phyloP scores from a whole-genome alignment of 2,888 invertebrate genomes.

The Seira musarum region DNA sequence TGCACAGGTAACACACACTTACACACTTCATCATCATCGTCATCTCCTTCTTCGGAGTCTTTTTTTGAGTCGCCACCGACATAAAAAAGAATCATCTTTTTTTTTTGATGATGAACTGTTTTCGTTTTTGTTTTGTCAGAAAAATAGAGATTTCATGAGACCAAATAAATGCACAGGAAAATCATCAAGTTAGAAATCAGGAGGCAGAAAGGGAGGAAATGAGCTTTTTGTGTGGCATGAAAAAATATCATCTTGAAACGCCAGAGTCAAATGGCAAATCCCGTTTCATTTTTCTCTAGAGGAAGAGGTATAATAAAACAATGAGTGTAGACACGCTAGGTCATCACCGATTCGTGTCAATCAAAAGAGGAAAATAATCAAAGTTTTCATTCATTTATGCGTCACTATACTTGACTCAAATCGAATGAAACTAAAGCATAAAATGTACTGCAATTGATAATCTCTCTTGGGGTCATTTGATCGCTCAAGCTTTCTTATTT shows the following conservation, averaged over 20 bases:
- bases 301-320: not conserved
- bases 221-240: slow-evolving; percentile 3
- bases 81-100: not conserved
- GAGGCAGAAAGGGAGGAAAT: slow-evolving; percentile 15
- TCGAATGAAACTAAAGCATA: no score
- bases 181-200: slow-evolving; percentile 1
- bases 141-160: not conserved
- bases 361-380: not conserved
- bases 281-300: slow-evolving; percentile 4
- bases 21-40: slow-evolving; percentile 58
- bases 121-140: not conserved
- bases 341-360: not conserved
- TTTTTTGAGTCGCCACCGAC: slow-evolving; percentile 1
- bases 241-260: slow-evolving; percentile 6
- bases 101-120: not conserved
- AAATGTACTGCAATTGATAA: no score
- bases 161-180: not conserved
- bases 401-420: no score
- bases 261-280: slow-evolving; percentile 14
- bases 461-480: no score
- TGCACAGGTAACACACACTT: slow-evolving; percentile 59
- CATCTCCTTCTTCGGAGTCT: not conserved
- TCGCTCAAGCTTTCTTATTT: no score
- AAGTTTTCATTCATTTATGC: no score
- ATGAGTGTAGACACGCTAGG: not conserved